Conservation (phyloP, 2,797 vertebrate genomes). For the Helostoma temminkii region DNA sequence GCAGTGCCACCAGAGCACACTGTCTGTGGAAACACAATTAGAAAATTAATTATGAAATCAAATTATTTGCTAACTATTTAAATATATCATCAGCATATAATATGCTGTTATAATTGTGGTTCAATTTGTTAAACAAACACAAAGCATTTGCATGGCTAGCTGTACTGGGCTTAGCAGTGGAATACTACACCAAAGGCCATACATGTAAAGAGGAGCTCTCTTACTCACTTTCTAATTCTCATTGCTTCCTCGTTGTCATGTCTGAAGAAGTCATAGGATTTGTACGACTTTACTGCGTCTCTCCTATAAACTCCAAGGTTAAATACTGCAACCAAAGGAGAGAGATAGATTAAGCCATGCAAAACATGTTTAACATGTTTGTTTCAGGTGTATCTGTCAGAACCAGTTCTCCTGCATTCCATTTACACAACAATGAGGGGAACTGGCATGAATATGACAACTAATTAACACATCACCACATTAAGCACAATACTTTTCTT, state of each 20-base stretch:
- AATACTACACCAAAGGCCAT: neutral
- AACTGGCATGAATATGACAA: neutral
- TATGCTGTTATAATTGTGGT: neutral
- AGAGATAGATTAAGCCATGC: neutral
- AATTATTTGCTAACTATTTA: too few species aligned
- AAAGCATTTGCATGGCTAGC: neutral
- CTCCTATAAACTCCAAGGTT: slow-evolving; percentile 96
- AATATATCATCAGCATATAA: neutral
- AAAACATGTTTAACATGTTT: neutral
- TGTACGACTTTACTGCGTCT: slow-evolving; percentile 93
- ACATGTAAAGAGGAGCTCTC: neutral
- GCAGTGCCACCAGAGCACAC: slow-evolving; percentile 92
- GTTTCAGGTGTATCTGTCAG: neutral
- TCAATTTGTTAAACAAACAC: slow-evolving; percentile 15
- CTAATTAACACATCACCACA: slow-evolving; percentile 3
- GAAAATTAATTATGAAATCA: neutral
- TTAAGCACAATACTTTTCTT: slow-evolving; percentile 9
- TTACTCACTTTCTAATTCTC: slow-evolving; percentile 94
- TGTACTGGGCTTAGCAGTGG: neutral
- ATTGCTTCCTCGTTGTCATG: slow-evolving; percentile 97
- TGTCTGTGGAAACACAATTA: slow-evolving; percentile 78
- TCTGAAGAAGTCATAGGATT: slow-evolving; percentile 97
- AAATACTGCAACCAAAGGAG: slow-evolving; percentile 86
- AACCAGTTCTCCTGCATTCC: slow-evolving; percentile 51
- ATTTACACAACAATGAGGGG: neutral